Percentiles rank a stretch among this genome's conserved stretches.
Conservation (phyloP, 2,113 vertebrate genomes). For the Indicator indicator region DNA sequence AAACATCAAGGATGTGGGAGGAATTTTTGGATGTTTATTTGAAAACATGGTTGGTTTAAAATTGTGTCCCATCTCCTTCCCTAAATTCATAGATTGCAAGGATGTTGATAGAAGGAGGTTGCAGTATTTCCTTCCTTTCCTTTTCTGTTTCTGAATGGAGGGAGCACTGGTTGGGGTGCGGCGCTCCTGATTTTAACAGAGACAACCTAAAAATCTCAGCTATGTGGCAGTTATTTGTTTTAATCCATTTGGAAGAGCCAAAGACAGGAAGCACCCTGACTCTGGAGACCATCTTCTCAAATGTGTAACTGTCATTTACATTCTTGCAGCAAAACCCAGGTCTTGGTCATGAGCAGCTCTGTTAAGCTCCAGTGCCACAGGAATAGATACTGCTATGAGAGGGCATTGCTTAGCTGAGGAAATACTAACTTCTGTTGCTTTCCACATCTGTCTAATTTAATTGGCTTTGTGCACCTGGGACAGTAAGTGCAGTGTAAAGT, state of each 20-base stretch:
- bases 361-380: background rate
- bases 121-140: background rate
- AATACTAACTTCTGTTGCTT: background rate
- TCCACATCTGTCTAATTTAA: background rate
- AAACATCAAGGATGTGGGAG: background rate
- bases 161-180: background rate
- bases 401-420: background rate
- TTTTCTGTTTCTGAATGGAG: background rate
- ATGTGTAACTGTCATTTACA: fast-evolving
- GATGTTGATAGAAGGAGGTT: background rate
- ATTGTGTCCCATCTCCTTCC: background rate
- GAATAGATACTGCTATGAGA: background rate
- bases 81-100: background rate
- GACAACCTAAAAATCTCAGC: background rate
- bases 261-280: background rate
- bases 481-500: background rate
- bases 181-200: background rate
- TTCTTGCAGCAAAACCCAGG: background rate
- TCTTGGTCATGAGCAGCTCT: background rate
- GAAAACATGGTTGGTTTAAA: background rate
- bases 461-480: background rate
- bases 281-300: background rate
- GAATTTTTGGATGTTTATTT: background rate
- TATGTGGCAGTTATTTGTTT: background rate
- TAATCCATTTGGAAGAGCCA: background rate